Percentiles rank a stretch among this genome's conserved stretches.
phyloP scores from a whole-genome alignment of 2,113 vertebrate genomes.

The Cinclus cinclus region DNA sequence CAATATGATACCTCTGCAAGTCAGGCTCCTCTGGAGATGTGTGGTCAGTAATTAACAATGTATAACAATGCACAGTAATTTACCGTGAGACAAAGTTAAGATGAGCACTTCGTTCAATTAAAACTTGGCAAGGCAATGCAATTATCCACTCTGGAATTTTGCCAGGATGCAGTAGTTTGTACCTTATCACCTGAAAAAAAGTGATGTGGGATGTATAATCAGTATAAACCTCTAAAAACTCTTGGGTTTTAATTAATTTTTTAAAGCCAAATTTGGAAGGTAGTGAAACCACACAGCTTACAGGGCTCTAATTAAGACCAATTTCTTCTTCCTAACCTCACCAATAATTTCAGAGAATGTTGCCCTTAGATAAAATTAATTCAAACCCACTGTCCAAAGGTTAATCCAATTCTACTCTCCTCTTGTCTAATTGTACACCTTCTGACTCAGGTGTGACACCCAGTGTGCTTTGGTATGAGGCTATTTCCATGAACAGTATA shows the following conservation, averaged over 20 bases:
- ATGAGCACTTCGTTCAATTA: slow-evolving; percentile 39
- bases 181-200: slow-evolving; percentile 21
- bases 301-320: neutral
- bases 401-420: neutral
- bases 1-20: neutral
- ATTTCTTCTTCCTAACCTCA: neutral
- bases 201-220: neutral
- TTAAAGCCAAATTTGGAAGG: neutral
- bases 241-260: slow-evolving; percentile 16
- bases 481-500: neutral
- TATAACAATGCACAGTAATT: slow-evolving; percentile 9
- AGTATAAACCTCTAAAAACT: neutral
- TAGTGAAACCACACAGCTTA: neutral
- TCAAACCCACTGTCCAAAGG: neutral
- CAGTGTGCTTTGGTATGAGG: neutral
- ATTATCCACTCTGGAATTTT: slow-evolving; percentile 23
- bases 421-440: neutral
- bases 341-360: neutral
- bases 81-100: slow-evolving; percentile 15
- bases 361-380: neutral
- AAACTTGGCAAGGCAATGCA: slow-evolving; percentile 45
- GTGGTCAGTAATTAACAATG: slow-evolving; percentile 32
- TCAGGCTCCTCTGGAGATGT: neutral
- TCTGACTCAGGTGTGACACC: neutral
- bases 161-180: neutral